phyloP scores from a whole-genome alignment of 2,888 invertebrate species.

The Meteorus colon region DNA sequence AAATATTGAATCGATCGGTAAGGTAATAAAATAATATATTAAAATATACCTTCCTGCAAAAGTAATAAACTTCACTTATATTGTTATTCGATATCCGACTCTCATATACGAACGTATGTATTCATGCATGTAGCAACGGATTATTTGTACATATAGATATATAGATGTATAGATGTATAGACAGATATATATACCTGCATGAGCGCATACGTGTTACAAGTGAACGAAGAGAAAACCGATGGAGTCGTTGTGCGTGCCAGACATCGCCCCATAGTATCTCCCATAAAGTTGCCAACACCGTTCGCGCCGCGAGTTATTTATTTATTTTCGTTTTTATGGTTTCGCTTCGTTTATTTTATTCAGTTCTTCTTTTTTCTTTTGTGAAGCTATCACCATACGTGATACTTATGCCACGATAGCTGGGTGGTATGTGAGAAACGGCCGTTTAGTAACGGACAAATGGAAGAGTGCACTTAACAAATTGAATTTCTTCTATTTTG shows the following conservation, averaged over 20 bases:
- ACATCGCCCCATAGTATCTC: slow-evolving; percentile 48
- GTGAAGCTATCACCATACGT: slow-evolving; percentile 29
- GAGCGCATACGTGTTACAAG: neutral
- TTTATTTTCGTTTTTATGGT: slow-evolving; percentile 17
- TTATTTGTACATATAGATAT: slow-evolving; percentile 17
- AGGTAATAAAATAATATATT: neutral
- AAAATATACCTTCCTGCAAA: slow-evolving; percentile 3
- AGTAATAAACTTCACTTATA: slow-evolving; percentile 44
- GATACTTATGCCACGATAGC: neutral
- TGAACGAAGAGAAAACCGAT: slow-evolving; percentile 46
- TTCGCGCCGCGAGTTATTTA: slow-evolving; percentile 19
- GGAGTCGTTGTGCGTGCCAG: slow-evolving; percentile 44
- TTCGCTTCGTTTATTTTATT: slow-evolving; percentile 39
- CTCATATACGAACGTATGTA: slow-evolving; percentile 36
- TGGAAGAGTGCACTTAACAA: slow-evolving; percentile 41
- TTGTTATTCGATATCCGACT: slow-evolving; percentile 50
- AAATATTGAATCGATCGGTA: neutral
- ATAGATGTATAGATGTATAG: too few relatives aligned
- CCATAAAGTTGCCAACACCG: slow-evolving; percentile 37
- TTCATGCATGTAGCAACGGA: slow-evolving; percentile 13
- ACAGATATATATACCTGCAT: neutral
- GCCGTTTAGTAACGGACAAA: slow-evolving; percentile 32
- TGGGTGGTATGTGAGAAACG: slow-evolving; percentile 30
- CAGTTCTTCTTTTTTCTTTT: slow-evolving; percentile 17
- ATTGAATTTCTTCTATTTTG: slow-evolving; percentile 27